These are phyloP conservation scores for Cynopterus brachyotis DNA, from an alignment of 2,113 vertebrate genomes.

Conservation along the genomic window DNA sequence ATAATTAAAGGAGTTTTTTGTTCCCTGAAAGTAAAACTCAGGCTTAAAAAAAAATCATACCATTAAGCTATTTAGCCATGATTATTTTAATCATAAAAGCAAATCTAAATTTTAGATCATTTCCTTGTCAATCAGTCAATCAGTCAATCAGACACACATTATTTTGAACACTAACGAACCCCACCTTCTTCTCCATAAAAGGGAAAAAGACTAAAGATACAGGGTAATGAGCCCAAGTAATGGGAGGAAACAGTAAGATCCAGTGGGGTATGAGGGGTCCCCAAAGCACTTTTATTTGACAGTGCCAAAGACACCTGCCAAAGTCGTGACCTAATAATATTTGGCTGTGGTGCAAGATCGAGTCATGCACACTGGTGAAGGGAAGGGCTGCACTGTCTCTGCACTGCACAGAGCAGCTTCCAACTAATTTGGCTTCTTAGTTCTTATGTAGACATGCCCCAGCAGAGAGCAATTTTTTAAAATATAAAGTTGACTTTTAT, in stretches of 20 bases:
- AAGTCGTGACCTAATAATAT: background rate
- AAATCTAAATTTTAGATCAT: background rate
- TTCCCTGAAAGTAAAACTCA: constrained; percentile 23
- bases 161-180: constrained; percentile 28
- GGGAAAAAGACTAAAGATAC: background rate
- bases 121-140: background rate
- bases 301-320: background rate
- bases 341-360: background rate
- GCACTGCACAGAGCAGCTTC: background rate
- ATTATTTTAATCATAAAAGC: constrained; percentile 30
- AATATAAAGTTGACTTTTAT: background rate
- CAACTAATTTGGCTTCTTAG: background rate
- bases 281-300: background rate
- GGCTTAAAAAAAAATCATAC: background rate
- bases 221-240: background rate
- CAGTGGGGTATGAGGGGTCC: background rate
- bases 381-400: background rate
- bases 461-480: background rate
- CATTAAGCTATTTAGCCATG: background rate
- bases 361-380: accelerated
- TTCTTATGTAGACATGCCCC: background rate
- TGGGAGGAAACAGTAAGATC: background rate
- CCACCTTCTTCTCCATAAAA: background rate
- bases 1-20: constrained; percentile 51
- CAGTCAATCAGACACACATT: background rate